These are phyloP conservation scores for Oncorhynchus kisutch DNA, from an alignment of 2,113 vertebrate genomes.

Conservation along the genomic window DNA sequence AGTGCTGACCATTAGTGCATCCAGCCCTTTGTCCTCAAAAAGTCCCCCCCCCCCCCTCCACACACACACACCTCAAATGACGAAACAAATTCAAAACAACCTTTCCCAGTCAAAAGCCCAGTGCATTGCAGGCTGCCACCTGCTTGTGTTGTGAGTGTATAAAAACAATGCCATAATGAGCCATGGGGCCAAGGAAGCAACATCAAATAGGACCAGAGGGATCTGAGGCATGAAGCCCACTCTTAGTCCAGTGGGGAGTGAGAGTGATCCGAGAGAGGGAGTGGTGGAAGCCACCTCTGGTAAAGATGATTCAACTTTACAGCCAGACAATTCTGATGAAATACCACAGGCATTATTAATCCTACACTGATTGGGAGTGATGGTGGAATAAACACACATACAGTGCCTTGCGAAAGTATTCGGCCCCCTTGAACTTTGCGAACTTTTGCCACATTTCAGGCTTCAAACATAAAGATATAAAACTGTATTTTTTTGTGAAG, in stretches of 20 bases:
- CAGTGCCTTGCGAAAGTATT: too few relatives aligned
- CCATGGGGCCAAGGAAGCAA: not conserved
- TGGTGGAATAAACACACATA: not conserved
- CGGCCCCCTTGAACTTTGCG: too few relatives aligned
- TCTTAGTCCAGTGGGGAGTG: not conserved
- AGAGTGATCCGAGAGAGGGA: not conserved
- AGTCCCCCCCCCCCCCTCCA: not conserved
- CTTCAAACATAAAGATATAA: too few relatives aligned
- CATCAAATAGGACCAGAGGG: not conserved
- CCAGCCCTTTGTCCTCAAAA: not conserved
- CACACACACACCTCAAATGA: slow-evolving; percentile 2
- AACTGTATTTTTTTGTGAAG: too few relatives aligned
- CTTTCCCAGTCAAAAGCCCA: not conserved
- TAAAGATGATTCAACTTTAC: not conserved
- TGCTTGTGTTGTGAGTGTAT: too few relatives aligned
- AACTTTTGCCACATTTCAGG: too few relatives aligned
- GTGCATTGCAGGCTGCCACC: too few relatives aligned
- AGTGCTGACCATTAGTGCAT: not conserved
- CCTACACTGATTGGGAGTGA: not conserved
- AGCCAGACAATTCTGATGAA: not conserved
- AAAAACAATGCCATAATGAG: too few relatives aligned
- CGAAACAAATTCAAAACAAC: not conserved
- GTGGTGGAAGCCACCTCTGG: not conserved
- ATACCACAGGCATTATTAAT: not conserved
- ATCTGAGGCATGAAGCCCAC: not conserved